Percentiles rank a stretch among this genome's conserved stretches.
These are phyloP conservation scores for Hypomecis punctinalis DNA, from an alignment of 2,888 invertebrate genomes.

Conservation along the genomic window DNA sequence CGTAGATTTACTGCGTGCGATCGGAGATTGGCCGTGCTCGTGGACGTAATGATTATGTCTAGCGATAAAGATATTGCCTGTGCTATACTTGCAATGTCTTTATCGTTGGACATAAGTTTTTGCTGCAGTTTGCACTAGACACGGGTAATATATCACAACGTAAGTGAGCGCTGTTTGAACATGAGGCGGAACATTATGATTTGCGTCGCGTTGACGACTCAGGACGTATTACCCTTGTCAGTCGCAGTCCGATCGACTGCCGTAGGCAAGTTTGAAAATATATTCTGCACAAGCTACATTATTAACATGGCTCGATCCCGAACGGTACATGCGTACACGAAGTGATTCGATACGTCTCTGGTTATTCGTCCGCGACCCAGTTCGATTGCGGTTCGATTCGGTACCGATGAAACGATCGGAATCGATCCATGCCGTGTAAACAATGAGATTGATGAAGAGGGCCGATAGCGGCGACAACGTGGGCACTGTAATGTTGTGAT, in stretches of 20 bases:
- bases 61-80: slow-evolving; percentile 37
- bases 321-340: slow-evolving; percentile 43
- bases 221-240: slow-evolving; percentile 39
- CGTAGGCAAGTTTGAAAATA: slow-evolving; percentile 33
- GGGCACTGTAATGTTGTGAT: slow-evolving; percentile 56
- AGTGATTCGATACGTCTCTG: slow-evolving; percentile 50
- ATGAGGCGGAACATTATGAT: slow-evolving; percentile 51
- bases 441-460: slow-evolving; percentile 60
- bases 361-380: slow-evolving; percentile 57
- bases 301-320: slow-evolving; percentile 31
- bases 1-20: slow-evolving; percentile 25
- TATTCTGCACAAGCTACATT: slow-evolving; percentile 34
- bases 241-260: slow-evolving; percentile 28
- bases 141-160: slow-evolving; percentile 66
- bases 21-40: slow-evolving; percentile 21
- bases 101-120: slow-evolving; percentile 46
- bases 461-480: slow-evolving; percentile 56
- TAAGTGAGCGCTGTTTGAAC: slow-evolving; percentile 52
- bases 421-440: slow-evolving; percentile 60
- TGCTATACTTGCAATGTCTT: neutral
- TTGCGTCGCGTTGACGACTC: slow-evolving; percentile 37
- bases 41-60: slow-evolving; percentile 30
- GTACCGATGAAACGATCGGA: slow-evolving; percentile 57
- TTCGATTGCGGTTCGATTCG: slow-evolving; percentile 55
- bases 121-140: slow-evolving; percentile 56